These are phyloP conservation scores for Karalla daura DNA, from an alignment of 2,797 vertebrate species.

Conservation along the genomic window DNA sequence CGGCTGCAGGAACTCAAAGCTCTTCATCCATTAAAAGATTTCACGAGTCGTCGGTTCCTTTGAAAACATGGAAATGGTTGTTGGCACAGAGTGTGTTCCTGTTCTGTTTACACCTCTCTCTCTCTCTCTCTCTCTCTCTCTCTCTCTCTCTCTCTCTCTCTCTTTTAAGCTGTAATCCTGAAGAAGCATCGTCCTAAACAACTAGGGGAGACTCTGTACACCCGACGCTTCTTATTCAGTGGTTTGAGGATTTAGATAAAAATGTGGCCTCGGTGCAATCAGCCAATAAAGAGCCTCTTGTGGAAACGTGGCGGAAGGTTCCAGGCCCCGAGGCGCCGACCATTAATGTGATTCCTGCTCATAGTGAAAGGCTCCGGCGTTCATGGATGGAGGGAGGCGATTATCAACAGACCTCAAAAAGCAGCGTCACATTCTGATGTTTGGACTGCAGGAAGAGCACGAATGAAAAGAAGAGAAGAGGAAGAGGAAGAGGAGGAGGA, in stretches of 20 bases:
- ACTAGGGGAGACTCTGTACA: slow-evolving; percentile 53
- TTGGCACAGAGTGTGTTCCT: no score
- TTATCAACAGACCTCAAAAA: slow-evolving; percentile 66
- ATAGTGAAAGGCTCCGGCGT: slow-evolving; percentile 67
- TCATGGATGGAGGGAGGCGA: slow-evolving; percentile 58
- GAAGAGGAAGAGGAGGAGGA: slow-evolving; percentile 43
- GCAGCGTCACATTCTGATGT: slow-evolving; percentile 54
- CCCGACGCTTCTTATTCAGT: slow-evolving; percentile 70
- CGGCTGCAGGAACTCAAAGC: not conserved
- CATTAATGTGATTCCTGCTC: slow-evolving; percentile 85
- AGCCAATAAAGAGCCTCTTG: slow-evolving; percentile 86
- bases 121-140: slow-evolving; percentile 14
- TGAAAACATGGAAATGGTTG: slow-evolving; percentile 44
- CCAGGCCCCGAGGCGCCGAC: slow-evolving; percentile 85
- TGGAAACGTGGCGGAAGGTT: slow-evolving; percentile 84
- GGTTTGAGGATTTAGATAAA: slow-evolving; percentile 82
- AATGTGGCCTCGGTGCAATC: slow-evolving; percentile 82
- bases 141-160: not conserved
- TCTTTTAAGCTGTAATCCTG: slow-evolving; percentile 48
- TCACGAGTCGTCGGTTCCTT: slow-evolving; percentile 11
- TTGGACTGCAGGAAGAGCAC: slow-evolving; percentile 53
- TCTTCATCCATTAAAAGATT: slow-evolving; percentile 25
- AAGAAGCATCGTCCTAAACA: slow-evolving; percentile 56
- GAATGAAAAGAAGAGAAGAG: slow-evolving; percentile 20
- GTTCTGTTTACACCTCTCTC: no score